These are phyloP conservation scores for Neodiprion fabricii DNA, from an alignment of 1,140 invertebrate genomes.

Conservation along the genomic window DNA sequence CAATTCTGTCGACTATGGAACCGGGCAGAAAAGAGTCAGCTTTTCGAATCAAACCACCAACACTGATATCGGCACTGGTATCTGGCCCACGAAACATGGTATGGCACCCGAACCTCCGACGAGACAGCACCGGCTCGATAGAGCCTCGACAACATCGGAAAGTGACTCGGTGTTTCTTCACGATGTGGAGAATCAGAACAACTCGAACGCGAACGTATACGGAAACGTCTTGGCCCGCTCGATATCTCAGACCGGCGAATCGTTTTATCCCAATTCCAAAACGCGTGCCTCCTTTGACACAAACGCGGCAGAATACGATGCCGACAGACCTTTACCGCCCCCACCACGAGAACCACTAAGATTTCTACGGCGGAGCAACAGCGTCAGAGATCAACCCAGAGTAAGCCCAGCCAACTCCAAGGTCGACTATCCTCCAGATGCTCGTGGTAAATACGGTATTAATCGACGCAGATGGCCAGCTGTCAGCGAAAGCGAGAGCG, in stretches of 20 bases:
- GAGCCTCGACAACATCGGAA: slow-evolving; percentile 27
- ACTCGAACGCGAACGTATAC: slow-evolving; percentile 31
- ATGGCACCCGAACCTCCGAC: slow-evolving; percentile 64
- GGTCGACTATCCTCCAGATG: background rate
- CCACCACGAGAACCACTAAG: slow-evolving; percentile 38
- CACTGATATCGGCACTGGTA: slow-evolving; percentile 39
- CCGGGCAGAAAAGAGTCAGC: slow-evolving; percentile 60
- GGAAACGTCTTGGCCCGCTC: slow-evolving; percentile 23
- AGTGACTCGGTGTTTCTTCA: slow-evolving; percentile 35
- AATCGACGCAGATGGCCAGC: slow-evolving; percentile 34
- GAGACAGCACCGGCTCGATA: slow-evolving; percentile 48
- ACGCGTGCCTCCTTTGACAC: slow-evolving; percentile 10
- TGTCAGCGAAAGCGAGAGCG: slow-evolving; percentile 62
- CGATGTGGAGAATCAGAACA: slow-evolving; percentile 31
- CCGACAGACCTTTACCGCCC: slow-evolving; percentile 51
- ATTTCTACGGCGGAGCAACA: slow-evolving; percentile 26
- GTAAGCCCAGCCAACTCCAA: background rate
- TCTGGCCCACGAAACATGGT: slow-evolving; percentile 64
- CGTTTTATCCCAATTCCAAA: background rate
- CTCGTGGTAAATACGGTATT: slow-evolving; percentile 25
- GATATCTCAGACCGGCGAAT: background rate
- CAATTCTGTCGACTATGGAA: slow-evolving; percentile 48
- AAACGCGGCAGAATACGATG: slow-evolving; percentile 43
- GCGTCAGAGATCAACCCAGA: slow-evolving; percentile 28
- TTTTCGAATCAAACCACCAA: slow-evolving; percentile 54